Evolutionary conservation across 2,888 invertebrate genomes (phyloP), one percentile per base, ranked within the genome.

Genomic region (Synergus umbraculus): DNA sequence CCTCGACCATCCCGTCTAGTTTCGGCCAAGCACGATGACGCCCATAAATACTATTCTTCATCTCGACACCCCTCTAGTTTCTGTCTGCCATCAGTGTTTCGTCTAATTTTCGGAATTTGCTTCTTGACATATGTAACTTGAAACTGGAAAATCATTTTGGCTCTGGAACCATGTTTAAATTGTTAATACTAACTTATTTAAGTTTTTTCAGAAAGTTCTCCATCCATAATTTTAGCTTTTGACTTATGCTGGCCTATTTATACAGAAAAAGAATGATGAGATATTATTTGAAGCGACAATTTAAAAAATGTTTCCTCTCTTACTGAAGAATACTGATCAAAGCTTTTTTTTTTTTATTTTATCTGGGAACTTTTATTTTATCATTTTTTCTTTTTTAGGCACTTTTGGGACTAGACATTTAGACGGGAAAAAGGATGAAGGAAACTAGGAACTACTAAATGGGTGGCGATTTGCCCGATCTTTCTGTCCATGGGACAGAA

Each of bases 11-110:
- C 83, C 78, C 82, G 79, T 81, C 79, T 82, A 80, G 81, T 79
- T 76, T 79, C 81, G 80, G 80, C 83, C 80, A 78, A 82, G 78
- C 79, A 78, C 83, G 82, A 79, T 81, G 86, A 83, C 81, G 85
- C 82, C 81, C 78, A 77, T 83, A 78, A 83, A 79, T 81, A 85
- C 83, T 84, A 82, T 84, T 85, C 85, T 84, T 86, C 84, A 84
- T 88, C 86, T 87, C 84, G 67, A 83, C 84, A 69, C 82, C 78
- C 73, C n/a, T 80, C 65, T 44, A 66, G 49, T 49, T 63, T 64
- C 76, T 49, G 58, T n/a, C 76, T 66, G 46, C 10, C 66, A 66
- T 66, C 41, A 66, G 43, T 37, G 44, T 66, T 44, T 66, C 44
- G n/a, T 66, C 66, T 12, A 18, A 41, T n/a, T 66, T 66, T 18